Percentiles rank a stretch among this genome's conserved stretches.
These are phyloP conservation scores for Drosophila mayri DNA, from an alignment of 1,140 invertebrate species.

Conservation along the genomic window DNA sequence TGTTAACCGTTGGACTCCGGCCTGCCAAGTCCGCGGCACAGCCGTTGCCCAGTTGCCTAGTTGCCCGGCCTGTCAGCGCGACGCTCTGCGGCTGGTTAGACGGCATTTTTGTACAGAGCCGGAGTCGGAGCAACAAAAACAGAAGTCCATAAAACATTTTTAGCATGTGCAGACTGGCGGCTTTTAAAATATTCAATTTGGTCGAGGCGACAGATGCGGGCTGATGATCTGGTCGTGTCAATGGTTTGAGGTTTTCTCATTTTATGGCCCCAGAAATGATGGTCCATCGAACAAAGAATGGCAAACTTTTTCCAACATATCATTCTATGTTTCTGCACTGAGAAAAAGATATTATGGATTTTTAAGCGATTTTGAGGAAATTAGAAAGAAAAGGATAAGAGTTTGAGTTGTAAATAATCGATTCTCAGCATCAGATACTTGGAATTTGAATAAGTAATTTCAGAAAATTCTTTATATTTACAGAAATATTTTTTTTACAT, in stretches of 20 bases:
- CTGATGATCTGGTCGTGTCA: constrained; percentile 50
- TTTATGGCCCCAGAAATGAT: constrained; percentile 31
- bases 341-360: background rate
- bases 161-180: constrained; percentile 61
- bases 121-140: constrained; percentile 17
- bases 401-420: too few relatives aligned
- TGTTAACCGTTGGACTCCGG: constrained; percentile 52
- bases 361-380: background rate
- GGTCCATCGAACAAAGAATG: constrained; percentile 16
- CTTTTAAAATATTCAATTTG: constrained; percentile 61
- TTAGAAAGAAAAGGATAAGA: too few relatives aligned
- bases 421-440: too few relatives aligned
- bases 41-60: constrained; percentile 7
- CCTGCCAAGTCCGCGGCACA: constrained; percentile 17
- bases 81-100: constrained; percentile 54
- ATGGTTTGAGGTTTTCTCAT: constrained; percentile 40
- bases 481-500: too few relatives aligned
- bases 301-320: constrained; percentile 3
- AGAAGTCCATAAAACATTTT: constrained; percentile 67
- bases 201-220: constrained; percentile 40
- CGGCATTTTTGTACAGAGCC: constrained; percentile 44
- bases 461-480: too few relatives aligned
- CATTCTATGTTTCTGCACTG: background rate
- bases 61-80: constrained; percentile 43
- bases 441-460: too few relatives aligned